Base-by-base conservation (phyloP, 1,140 invertebrate genomes). In the Daktulosphaira vitifoliae region DNA sequence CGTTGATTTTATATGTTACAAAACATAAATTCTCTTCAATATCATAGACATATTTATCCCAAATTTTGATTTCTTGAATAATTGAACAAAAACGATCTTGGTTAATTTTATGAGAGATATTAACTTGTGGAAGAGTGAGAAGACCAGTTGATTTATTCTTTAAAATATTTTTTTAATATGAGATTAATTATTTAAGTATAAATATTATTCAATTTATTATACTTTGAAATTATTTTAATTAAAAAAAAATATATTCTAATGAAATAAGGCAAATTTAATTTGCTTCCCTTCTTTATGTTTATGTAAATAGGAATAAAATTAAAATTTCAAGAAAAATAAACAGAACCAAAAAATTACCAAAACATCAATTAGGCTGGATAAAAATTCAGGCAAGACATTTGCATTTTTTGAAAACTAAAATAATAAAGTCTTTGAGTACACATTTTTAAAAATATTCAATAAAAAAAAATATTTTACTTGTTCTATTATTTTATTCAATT, bases 21-120 rank as follows among this genome's bases (percentile, higher is more conserved):
- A 46, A 25, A 15, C 29, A 46, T 33, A 62, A 33, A 13, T 48
- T 20, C 46, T 62, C 42, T 11, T 44, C 56, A 20, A 62, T 62
- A 15, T 2, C 0, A n/a, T 62, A 16, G 1, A 62, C 16, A 33
- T 33, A 48, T 46, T 44, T 16, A 22, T 2, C 9, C 29, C 20
- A 29, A 46, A 20, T 3, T 26, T 62, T 62, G 0, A 62, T 20
- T 62, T 62, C 56, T 48, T 46, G 1, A 22, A 62, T 48, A 3
- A 62, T 18, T 46, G 16, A 6, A 48, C 26, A 33, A 0, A 48
- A 62, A 3, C 26, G 44, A 18, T 48, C 42, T 15, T 48, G 2
- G 20, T 2, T 15, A 16, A 3, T 1, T 44, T 16, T 1, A 46
- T 56, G n/a, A 33, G 29, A 33, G 29, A 11, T 4, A 3, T 1